phyloP scores from a whole-genome alignment of 2,113 vertebrate species.

The Galbula dea region DNA sequence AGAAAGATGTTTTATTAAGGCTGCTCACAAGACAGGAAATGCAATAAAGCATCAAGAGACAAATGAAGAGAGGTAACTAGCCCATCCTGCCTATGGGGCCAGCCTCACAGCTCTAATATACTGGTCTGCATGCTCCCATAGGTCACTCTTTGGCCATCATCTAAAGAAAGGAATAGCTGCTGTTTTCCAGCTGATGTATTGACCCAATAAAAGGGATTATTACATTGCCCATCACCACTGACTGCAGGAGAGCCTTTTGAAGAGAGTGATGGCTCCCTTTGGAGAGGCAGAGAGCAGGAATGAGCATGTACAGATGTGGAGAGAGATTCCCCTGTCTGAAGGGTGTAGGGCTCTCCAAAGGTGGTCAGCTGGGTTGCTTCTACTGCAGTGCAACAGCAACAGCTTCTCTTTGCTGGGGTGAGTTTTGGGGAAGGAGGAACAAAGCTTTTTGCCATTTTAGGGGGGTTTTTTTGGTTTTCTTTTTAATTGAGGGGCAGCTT shows the following conservation, averaged over 20 bases:
- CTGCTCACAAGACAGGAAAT: constrained; percentile 14
- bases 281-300: constrained; percentile 3
- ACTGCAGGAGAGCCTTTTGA: constrained; percentile 33
- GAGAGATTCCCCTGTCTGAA: neutral
- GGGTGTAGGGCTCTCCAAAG: neutral
- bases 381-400: neutral
- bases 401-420: neutral
- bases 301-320: neutral
- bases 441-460: neutral
- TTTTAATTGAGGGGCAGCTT: neutral
- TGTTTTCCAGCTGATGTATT: constrained; percentile 73
- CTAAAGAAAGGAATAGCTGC: constrained; percentile 38
- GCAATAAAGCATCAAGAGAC: constrained; percentile 33
- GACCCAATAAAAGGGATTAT: constrained; percentile 70
- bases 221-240: constrained; percentile 54
- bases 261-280: constrained; percentile 55
- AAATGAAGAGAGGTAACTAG: constrained; percentile 25
- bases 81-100: neutral
- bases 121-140: neutral
- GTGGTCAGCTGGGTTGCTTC: neutral
- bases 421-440: neutral
- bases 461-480: no score
- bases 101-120: constrained; percentile 1
- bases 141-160: constrained; percentile 53
- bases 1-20: constrained; percentile 57